Evolutionary conservation across 2,888 invertebrate species (phyloP).

Genomic region (Oscheius sp.): DNA sequence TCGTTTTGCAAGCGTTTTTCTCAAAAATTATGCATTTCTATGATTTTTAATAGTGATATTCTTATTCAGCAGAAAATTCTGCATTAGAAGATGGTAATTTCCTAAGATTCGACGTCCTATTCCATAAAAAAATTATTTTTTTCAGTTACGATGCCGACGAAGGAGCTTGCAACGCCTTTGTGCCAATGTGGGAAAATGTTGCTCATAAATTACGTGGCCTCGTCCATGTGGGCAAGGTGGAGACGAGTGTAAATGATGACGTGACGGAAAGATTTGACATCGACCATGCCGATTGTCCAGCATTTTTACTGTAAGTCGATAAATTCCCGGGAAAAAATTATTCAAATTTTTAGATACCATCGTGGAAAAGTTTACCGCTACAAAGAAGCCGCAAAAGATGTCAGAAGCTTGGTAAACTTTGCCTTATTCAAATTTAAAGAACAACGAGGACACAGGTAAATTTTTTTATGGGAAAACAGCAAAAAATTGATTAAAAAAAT

Average conservation of each 20-base stretch:
- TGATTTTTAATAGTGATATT: too few relatives aligned
- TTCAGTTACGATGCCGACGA: slow-evolving; percentile 71
- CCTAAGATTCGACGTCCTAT: too few relatives aligned
- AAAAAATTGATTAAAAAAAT: too few relatives aligned
- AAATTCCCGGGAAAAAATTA: neutral
- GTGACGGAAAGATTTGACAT: slow-evolving; percentile 72
- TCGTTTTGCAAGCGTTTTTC: slow-evolving; percentile 6
- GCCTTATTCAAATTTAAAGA: slow-evolving; percentile 72
- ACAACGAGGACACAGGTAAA: slow-evolving; percentile 53
- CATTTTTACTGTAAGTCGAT: slow-evolving; percentile 68
- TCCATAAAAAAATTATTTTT: too few relatives aligned
- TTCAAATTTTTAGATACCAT: slow-evolving; percentile 63
- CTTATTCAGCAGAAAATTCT: too few relatives aligned
- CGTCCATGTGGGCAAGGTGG: slow-evolving; percentile 72
- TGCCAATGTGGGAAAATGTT: slow-evolving; percentile 73
- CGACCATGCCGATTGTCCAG: slow-evolving; percentile 72
- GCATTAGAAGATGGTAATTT: too few relatives aligned
- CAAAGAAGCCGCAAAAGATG: slow-evolving; percentile 71
- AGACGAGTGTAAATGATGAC: slow-evolving; percentile 71
- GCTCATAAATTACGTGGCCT: slow-evolving; percentile 67
- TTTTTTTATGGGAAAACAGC: too few relatives aligned
- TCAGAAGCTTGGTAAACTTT: slow-evolving; percentile 69
- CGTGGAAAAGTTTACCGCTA: slow-evolving; percentile 73
- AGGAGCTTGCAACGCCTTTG: slow-evolving; percentile 69
- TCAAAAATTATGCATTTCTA: neutral